Evolutionary conservation across 2,113 vertebrate genomes (phyloP), one percentile per base, ranked within the genome.

Genomic region (Calidris pugnax): DNA sequence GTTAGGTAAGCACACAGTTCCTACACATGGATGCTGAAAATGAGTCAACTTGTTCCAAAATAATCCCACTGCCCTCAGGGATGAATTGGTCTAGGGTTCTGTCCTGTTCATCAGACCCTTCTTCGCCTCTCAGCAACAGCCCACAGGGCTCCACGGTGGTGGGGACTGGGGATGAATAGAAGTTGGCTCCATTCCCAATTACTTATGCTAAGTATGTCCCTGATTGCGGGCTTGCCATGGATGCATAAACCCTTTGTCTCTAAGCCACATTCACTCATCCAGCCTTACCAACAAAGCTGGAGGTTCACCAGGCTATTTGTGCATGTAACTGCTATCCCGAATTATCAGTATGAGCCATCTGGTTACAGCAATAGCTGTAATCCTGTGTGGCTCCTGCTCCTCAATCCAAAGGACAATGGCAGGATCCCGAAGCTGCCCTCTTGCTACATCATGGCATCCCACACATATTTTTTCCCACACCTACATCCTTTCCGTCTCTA

Each of bases 181-280:
- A 85, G 27, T 33, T 68, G 87, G 74, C 53, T 66, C 45, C 0
- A 0, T 69, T 93, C 78, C 77, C 84, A 55, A 66, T 94, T 93
- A 92, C 82, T 93, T 69, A 87, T 53, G 82, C 87, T 43, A 71
- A 77, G 64, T 80, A 62, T 20, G 2, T 86, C 82, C 87, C 50
- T 0, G 0, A 60, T 79, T 75, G 74, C 5, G 3, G 77, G 77
- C 87, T 91, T 82, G 84, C 91, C 76, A 45, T 68, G 87, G 89
- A 85, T 96, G 66, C 53, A 69, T 94, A 82, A 93, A 93, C 62
- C 73, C 53, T 96, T 94, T 96, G 93, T 97, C 78, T 90, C 89
- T 76, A 91, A 95, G 79, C 86, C 85, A 82, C 32, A 30, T 45
- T 60, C 74, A 77, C 78, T 86, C 62, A 93, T 62, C 62, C 75